Conservation (phyloP, 2,797 vertebrate genomes). For the Botia almorhae region DNA sequence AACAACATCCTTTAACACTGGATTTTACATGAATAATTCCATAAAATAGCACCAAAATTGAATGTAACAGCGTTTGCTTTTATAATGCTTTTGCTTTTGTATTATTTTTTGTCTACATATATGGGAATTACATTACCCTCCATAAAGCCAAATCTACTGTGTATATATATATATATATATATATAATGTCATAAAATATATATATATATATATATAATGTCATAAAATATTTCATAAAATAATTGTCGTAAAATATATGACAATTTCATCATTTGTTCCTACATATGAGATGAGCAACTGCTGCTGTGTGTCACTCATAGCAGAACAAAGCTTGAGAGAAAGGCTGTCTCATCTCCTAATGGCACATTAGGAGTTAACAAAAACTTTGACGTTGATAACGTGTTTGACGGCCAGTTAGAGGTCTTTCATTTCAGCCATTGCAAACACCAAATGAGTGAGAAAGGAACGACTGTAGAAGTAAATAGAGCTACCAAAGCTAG, state of each 20-base stretch:
- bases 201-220: too few relatives aligned
- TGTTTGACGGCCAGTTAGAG: constrained; percentile 29
- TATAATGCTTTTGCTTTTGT: not conserved
- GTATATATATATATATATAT: too few relatives aligned
- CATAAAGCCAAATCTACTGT: not conserved
- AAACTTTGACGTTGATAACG: too few relatives aligned
- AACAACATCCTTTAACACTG: too few relatives aligned
- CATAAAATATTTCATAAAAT: too few relatives aligned
- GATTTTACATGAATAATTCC: too few relatives aligned
- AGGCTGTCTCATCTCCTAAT: not conserved
- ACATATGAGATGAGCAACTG: constrained; percentile 11
- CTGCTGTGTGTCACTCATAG: not conserved
- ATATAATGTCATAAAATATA: too few relatives aligned
- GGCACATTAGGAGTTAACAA: too few relatives aligned
- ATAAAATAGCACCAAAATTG: not conserved
- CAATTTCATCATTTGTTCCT: not conserved
- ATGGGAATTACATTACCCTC: not conserved
- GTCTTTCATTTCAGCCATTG: constrained; percentile 30
- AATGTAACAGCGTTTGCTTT: not conserved
- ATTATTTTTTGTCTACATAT: not conserved
- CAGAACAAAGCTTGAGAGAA: constrained; percentile 5
- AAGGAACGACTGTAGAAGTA: constrained; percentile 32
- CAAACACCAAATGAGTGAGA: constrained; percentile 40
- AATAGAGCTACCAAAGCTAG: constrained; percentile 23
- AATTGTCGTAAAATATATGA: too few relatives aligned